A percentile compares a stretch with the other conserved stretches of the same genome.
Conservation (phyloP, 2,888 invertebrate species). For the Theristus sp. region DNA sequence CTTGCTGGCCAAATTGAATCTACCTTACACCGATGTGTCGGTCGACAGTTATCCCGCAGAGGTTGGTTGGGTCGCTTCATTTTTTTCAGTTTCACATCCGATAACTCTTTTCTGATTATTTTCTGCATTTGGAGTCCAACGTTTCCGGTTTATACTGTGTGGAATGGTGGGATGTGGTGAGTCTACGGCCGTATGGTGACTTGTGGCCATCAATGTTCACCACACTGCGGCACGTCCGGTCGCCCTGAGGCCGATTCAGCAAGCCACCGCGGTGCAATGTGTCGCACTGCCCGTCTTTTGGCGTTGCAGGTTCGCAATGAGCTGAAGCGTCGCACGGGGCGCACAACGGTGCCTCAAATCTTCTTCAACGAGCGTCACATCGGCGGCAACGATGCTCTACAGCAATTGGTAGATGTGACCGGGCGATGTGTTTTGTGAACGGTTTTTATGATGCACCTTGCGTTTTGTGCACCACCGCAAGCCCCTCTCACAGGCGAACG, state of each 20-base stretch:
- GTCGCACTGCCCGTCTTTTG: background rate
- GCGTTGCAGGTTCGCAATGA: slow-evolving; percentile 20
- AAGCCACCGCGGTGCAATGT: background rate
- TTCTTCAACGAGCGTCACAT: slow-evolving; percentile 32
- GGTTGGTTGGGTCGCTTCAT: too few relatives aligned
- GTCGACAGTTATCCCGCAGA: slow-evolving; percentile 27
- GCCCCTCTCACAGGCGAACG: background rate
- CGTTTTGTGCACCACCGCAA: too few relatives aligned
- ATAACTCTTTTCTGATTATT: too few relatives aligned
- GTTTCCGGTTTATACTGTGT: too few relatives aligned
- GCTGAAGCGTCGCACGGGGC: slow-evolving; percentile 22
- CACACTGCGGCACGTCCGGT: too few relatives aligned
- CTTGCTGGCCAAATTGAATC: slow-evolving; percentile 17
- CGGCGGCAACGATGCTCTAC: slow-evolving; percentile 30
- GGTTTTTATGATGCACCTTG: background rate
- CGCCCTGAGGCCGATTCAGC: too few relatives aligned
- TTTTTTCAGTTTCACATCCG: too few relatives aligned
- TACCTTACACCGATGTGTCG: slow-evolving; percentile 31
- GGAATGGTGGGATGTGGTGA: too few relatives aligned
- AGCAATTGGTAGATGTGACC: slow-evolving; percentile 22
- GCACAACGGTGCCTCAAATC: slow-evolving; percentile 30
- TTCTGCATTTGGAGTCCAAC: too few relatives aligned
- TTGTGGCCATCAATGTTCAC: too few relatives aligned
- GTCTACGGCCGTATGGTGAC: too few relatives aligned
- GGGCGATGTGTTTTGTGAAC: too few relatives aligned